A percentile compares a stretch with the other conserved stretches of the same genome.
These are phyloP conservation scores for Henricia sp. DNA, from an alignment of 53 echinoderm and acorn worm genomes.

Conservation along the genomic window DNA sequence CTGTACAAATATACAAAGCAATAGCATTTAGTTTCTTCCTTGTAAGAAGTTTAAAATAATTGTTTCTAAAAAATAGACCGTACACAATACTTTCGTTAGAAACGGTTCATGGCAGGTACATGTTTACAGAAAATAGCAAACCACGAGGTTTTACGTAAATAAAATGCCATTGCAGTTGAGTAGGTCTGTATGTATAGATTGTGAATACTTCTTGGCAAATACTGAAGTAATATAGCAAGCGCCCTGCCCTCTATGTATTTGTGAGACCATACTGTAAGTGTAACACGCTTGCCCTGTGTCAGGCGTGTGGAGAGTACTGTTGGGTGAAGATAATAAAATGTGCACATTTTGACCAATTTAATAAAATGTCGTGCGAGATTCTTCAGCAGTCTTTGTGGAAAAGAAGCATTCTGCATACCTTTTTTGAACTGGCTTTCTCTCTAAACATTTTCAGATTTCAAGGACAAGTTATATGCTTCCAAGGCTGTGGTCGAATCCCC, in stretches of 20 bases:
- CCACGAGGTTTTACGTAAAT: conserved; percentile 11
- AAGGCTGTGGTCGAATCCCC: no score
- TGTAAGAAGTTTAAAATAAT: conserved; percentile 1
- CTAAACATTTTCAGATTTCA: no score
- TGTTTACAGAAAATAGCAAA: background rate
- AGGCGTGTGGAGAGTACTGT: conserved; percentile 39
- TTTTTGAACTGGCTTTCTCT: no score
- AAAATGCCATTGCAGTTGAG: conserved; percentile 32
- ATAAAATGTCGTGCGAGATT: no score
- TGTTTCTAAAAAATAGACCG: background rate
- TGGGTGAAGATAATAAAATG: conserved; percentile 23
- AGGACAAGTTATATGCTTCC: no score
- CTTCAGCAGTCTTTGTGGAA: no score
- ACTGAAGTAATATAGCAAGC: conserved; percentile 28
- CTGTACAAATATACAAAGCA: no score
- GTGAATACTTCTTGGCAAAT: conserved; percentile 49
- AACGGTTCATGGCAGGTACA: no score
- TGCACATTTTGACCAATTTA: conserved; percentile 57
- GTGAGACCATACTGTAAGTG: background rate
- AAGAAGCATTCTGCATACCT: no score
- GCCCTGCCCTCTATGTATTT: background rate
- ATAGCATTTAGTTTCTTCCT: conserved; percentile 51
- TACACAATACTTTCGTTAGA: conserved; percentile 6
- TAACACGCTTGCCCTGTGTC: background rate
- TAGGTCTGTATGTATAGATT: conserved; percentile 63